Base-by-base conservation (phyloP, 2,888 invertebrate species). In the Chloromyia formosa region DNA sequence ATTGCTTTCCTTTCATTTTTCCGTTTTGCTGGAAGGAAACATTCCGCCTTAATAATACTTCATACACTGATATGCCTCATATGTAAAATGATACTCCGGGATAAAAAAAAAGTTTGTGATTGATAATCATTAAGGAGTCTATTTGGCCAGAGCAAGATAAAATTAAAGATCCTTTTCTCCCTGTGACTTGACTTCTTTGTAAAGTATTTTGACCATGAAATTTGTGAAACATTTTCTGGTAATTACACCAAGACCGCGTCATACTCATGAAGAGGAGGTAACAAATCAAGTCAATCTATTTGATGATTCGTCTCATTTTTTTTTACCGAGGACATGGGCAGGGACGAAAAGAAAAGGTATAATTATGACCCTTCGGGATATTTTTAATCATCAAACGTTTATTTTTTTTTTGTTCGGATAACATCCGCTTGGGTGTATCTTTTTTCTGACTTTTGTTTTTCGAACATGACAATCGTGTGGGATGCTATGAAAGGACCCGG, bases 301-400 rank as follows among this genome's bases (percentile, higher is more conserved):
- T n/a, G 49, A 49, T 49, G 12, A n/a, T 49, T 49, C 49, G 2
- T 49, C 10, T 49, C 14, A n/a, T 7, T 49, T 12, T n/a, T 49
- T 35, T 35, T 35, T 7, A 35, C 27, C 27, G 27, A 35, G 27
- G 27, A n/a, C n/a, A 35, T 49, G 4, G 12, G 5, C 16, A 49
- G 14, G 10, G 27, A 7, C 27, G 27, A 35, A 35, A 10, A n/a
- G 49, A 3, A 49, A 49, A 35, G 16, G 49, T 49, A n/a, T 49
- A 49, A 49, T 49, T 35, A 5, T 49, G 49, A 49, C 49, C 49
- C 12, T 49, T 49, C 49, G 10, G 49, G 49, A 49, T n/a, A 49
- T 49, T 49, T 49, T 5, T 49, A 49, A 49, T 49, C 49, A 49
- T 49, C 49, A 49, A 49, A 12, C 49, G 49, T 49, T 49, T 49